Evolutionary conservation across 2,888 invertebrate species (phyloP).

Genomic region (Lumbricus terrestris): DNA sequence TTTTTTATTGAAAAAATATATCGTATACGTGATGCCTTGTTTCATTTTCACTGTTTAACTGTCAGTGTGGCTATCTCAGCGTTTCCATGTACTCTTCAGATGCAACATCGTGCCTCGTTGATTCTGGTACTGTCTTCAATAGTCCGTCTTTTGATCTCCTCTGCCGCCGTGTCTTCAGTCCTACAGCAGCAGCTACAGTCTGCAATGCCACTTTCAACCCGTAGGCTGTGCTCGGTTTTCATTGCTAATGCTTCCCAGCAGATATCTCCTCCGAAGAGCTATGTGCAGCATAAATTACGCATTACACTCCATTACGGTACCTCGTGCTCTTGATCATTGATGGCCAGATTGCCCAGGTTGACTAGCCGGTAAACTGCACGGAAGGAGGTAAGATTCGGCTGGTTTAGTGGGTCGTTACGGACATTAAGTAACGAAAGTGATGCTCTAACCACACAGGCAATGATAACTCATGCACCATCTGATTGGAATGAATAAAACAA

Average conservation of each 20-base stretch:
- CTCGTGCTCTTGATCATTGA: not conserved
- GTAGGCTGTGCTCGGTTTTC: not conserved
- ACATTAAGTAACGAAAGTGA: not conserved
- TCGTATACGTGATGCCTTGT: not conserved
- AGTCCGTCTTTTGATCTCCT: not conserved
- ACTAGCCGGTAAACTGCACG: not conserved
- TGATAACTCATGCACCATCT: too few species aligned
- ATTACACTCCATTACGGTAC: not conserved
- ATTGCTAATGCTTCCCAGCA: not conserved
- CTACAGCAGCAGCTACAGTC: not conserved
- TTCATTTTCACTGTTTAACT: not conserved
- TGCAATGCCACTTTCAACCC: not conserved
- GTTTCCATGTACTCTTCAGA: not conserved
- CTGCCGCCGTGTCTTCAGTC: too few species aligned
- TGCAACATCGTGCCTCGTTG: not conserved
- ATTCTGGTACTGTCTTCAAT: not conserved
- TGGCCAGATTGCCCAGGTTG: not conserved
- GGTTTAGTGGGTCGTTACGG: not conserved
- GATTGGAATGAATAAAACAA: not conserved
- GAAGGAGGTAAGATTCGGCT: not conserved
- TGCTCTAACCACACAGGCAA: too few species aligned
- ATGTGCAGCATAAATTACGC: not conserved
- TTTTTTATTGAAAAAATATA: not conserved
- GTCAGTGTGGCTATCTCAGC: not conserved
- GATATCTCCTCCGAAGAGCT: not conserved